These are phyloP conservation scores for Muntiacus muntjak DNA, from an alignment of 2,113 vertebrate genomes.

Conservation along the genomic window DNA sequence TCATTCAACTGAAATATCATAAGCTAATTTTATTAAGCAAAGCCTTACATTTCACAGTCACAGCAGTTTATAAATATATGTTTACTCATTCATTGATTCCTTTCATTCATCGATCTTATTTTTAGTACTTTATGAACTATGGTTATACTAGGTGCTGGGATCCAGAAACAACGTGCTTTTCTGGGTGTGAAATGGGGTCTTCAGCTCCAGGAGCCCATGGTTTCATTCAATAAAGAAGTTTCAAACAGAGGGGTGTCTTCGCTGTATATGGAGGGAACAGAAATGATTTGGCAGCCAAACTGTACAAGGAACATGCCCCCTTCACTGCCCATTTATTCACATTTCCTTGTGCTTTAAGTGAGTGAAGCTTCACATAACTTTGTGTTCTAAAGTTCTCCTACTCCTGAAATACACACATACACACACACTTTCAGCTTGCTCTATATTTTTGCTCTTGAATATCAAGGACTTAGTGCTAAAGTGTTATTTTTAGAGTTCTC, in stretches of 20 bases:
- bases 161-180: not conserved
- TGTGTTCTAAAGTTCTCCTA: not conserved
- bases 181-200: not conserved
- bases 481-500: constrained; percentile 14
- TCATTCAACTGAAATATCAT: not conserved
- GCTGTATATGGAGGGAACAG: not conserved
- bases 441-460: constrained; percentile 17
- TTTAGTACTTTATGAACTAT: not conserved
- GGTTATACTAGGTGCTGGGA: not conserved
- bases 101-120: not conserved
- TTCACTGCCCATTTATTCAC: not conserved
- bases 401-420: not conserved
- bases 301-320: not conserved
- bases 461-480: not conserved
- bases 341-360: not conserved
- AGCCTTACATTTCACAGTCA: not conserved
- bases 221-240: not conserved
- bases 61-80: not conserved
- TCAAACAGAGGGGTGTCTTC: not conserved
- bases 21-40: not conserved
- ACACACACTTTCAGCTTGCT: not conserved
- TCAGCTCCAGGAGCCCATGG: not conserved
- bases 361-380: not conserved
- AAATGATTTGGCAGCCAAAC: not conserved
- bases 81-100: not conserved